Conservation (phyloP, 2,113 vertebrate species). For the Pollimyrus isidori region DNA sequence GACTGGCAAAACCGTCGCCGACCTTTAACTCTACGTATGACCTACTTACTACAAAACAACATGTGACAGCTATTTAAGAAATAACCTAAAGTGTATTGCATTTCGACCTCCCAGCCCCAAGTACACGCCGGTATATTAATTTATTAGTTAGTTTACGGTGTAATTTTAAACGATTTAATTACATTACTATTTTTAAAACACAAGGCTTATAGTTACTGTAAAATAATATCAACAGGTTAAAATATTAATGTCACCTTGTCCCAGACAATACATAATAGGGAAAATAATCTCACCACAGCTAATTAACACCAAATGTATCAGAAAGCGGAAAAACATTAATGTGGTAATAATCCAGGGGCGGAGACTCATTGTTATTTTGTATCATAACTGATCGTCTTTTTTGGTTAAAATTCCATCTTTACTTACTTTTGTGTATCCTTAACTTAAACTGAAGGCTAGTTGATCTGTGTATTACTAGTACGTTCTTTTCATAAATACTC, state of each 20-base stretch:
- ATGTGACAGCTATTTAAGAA: neutral
- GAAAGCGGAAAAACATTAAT: neutral
- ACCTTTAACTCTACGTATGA: neutral
- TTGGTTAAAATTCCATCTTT: neutral
- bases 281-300: constrained; percentile 40
- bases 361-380: neutral
- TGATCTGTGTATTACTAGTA: constrained; percentile 18
- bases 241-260: neutral
- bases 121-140: neutral
- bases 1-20: neutral
- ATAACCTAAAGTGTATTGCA: neutral
- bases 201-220: neutral
- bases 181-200: neutral
- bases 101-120: neutral
- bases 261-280: neutral
- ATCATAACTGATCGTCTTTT: neutral
- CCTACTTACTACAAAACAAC: neutral
- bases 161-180: neutral
- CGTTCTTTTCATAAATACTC: constrained; percentile 58
- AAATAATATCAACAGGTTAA: constrained; percentile 9
- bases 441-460: neutral
- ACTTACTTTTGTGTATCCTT: neutral
- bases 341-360: neutral
- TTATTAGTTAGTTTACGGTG: neutral
- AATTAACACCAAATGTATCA: constrained; percentile 28